phyloP scores from a whole-genome alignment of 64 coral and sea anemone genomes.

The Stichodactyla helianthus region DNA sequence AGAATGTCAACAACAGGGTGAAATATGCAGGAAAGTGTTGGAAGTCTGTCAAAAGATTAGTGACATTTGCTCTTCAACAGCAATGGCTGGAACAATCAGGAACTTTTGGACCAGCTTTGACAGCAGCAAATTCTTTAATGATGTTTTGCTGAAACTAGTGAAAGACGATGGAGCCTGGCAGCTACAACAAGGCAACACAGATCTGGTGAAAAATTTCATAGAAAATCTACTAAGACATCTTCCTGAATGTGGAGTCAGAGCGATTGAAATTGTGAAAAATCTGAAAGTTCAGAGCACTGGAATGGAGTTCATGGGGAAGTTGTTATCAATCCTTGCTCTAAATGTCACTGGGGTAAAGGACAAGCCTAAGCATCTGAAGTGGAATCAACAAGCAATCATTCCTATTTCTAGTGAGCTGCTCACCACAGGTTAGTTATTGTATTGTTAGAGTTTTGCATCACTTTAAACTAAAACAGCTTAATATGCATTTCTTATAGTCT shows the following conservation, averaged over 20 bases:
- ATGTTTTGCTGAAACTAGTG: slow-evolving; percentile 5
- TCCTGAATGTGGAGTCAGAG: slow-evolving; percentile 35
- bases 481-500: no score
- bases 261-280: slow-evolving; percentile 11
- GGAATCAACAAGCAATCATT: slow-evolving; percentile 57
- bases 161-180: not conserved
- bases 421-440: slow-evolving; percentile 44
- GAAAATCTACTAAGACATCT: slow-evolving; percentile 20
- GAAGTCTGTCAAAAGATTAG: slow-evolving; percentile 13
- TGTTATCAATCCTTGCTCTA: slow-evolving; percentile 38
- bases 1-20: not conserved
- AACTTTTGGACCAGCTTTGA: slow-evolving; percentile 22
- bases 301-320: slow-evolving; percentile 27
- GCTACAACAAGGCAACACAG: not conserved
- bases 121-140: slow-evolving; percentile 14
- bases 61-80: not conserved
- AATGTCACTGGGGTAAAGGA: slow-evolving; percentile 37
- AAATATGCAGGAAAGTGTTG: slow-evolving; percentile 9
- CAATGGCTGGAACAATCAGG: slow-evolving; percentile 26
- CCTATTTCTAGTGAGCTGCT: slow-evolving; percentile 45
- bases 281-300: not conserved
- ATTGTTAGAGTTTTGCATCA: no score
- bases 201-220: slow-evolving; percentile 36
- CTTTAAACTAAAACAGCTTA: no score
- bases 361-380: slow-evolving; percentile 27